Evolutionary conservation across 2,113 vertebrate genomes (phyloP).

Genomic region (Microtus ochrogaster): DNA sequence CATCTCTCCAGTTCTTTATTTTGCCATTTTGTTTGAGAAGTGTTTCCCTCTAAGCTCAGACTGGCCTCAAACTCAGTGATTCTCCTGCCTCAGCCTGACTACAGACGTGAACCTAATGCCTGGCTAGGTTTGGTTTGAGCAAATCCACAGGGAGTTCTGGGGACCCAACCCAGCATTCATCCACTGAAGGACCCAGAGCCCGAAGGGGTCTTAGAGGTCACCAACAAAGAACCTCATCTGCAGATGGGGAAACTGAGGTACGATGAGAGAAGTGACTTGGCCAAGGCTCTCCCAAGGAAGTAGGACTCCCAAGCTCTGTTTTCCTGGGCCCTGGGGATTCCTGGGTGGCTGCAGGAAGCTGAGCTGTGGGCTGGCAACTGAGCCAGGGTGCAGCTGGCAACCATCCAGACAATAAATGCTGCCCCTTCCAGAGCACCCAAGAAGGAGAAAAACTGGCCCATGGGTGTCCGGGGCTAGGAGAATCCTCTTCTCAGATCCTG

Average conservation of each 20-base stretch:
- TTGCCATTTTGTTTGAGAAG: not conserved
- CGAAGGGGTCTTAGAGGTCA: not conserved
- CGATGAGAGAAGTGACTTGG: accelerated
- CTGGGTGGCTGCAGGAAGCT: accelerated
- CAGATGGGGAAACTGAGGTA: not conserved
- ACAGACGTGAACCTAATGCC: no score
- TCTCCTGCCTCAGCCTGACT: not conserved
- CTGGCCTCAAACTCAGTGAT: not conserved
- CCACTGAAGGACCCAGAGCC: not conserved
- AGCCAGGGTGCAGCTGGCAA: not conserved
- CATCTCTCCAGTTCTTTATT: not conserved
- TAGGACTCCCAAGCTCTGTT: not conserved
- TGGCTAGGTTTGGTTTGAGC: not conserved
- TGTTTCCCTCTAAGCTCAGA: not conserved
- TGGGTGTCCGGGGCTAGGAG: not conserved
- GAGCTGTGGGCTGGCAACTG: not conserved
- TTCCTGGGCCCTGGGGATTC: not conserved
- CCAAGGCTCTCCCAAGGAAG: not conserved
- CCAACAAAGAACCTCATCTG: not conserved
- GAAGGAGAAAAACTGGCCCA: not conserved
- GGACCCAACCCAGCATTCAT: not conserved
- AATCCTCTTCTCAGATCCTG: not conserved
- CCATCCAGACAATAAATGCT: not conserved
- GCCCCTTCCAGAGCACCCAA: not conserved
- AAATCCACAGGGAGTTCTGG: not conserved